Evolutionary conservation across 2,113 vertebrate species (phyloP).

Genomic region (Vulpes vulpes): DNA sequence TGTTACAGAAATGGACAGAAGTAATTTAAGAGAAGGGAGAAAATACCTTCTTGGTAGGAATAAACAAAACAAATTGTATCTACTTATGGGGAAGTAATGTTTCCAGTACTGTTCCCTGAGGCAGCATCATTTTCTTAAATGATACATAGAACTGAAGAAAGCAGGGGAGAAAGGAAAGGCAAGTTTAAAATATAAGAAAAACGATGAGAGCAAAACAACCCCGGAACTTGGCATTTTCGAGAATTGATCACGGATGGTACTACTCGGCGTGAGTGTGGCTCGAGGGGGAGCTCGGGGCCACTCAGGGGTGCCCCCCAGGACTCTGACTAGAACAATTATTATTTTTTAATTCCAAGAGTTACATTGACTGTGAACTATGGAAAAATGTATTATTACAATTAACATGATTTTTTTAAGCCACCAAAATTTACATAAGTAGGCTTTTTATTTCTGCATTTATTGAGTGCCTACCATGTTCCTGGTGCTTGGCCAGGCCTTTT

Average conservation of each 20-base stretch:
- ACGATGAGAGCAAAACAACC: not conserved
- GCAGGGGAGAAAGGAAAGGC: not conserved
- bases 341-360: not conserved
- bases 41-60: constrained; percentile 70
- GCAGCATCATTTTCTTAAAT: constrained; percentile 59
- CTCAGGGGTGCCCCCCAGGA: not conserved
- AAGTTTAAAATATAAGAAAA: not conserved
- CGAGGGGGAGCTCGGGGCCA: not conserved
- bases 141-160: constrained; percentile 38
- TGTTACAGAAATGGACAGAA: constrained; percentile 71
- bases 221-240: not conserved
- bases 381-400: not conserved
- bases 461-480: not conserved
- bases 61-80: constrained; percentile 66
- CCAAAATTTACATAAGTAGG: not conserved
- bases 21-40: constrained; percentile 66
- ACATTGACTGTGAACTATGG: not conserved
- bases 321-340: not conserved
- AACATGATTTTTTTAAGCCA: not conserved
- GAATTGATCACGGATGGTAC: not conserved
- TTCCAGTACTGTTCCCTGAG: constrained; percentile 32
- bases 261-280: no score
- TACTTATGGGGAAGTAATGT: constrained; percentile 39
- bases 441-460: not conserved
- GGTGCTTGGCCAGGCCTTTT: not conserved